phyloP scores from a whole-genome alignment of 2,888 invertebrate genomes.

The Lordiphosa andalusiaca region DNA sequence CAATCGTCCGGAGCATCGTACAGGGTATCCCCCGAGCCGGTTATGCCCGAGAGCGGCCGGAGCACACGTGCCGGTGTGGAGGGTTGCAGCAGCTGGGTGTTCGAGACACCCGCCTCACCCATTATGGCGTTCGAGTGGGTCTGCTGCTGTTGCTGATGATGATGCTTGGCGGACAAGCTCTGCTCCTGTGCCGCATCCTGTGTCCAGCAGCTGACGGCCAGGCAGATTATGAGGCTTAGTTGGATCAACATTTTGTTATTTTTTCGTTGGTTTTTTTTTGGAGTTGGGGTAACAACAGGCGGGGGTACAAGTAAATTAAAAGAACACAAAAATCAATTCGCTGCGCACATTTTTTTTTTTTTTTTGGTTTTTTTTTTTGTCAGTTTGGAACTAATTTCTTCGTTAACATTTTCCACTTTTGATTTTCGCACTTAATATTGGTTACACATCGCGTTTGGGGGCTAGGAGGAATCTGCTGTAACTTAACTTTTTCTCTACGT shows the following conservation, averaged over 20 bases:
- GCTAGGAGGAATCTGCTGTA: slow-evolving; percentile 35
- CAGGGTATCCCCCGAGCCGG: slow-evolving; percentile 54
- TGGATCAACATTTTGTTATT: slow-evolving; percentile 13
- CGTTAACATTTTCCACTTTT: slow-evolving; percentile 17
- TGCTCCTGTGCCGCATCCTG: slow-evolving; percentile 18
- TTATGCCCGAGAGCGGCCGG: slow-evolving; percentile 42
- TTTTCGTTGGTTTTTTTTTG: slow-evolving; percentile 9
- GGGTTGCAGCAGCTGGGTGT: slow-evolving; percentile 64
- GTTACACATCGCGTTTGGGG: slow-evolving; percentile 25
- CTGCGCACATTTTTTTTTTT: slow-evolving; percentile 63
- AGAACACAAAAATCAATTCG: slow-evolving; percentile 65
- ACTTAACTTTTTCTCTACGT: slow-evolving; percentile 17
- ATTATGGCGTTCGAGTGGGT: slow-evolving; percentile 76
- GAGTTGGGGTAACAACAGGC: background rate
- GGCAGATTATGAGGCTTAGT: slow-evolving; percentile 10
- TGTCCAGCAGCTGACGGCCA: background rate
- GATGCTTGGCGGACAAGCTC: slow-evolving; percentile 48
- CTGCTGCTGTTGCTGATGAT: slow-evolving; percentile 57
- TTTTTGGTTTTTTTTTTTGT: slow-evolving; percentile 33
- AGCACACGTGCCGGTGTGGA: slow-evolving; percentile 49
- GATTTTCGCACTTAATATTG: slow-evolving; percentile 1
- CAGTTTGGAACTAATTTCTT: slow-evolving; percentile 18
- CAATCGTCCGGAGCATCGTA: slow-evolving; percentile 94
- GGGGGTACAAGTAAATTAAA: slow-evolving; percentile 33
- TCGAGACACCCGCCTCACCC: slow-evolving; percentile 76